phyloP scores from a whole-genome alignment of 2,113 vertebrate genomes.

The Patagioenas fasciata region DNA sequence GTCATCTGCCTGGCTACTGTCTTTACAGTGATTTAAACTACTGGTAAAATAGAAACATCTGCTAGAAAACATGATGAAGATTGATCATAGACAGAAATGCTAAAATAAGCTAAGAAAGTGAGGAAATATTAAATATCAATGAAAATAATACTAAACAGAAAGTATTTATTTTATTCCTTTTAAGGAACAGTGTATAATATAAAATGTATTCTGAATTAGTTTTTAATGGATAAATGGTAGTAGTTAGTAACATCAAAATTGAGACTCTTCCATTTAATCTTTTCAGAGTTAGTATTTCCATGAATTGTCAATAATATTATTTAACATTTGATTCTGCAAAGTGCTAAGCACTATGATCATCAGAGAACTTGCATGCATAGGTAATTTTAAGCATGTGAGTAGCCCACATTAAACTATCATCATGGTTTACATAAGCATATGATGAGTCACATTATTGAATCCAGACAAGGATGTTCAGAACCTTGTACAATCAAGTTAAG shows the following conservation, averaged over 20 bases:
- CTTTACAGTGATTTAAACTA: neutral
- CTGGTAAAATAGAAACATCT: neutral
- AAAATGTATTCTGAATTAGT: neutral
- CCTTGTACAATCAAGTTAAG: constrained; percentile 39
- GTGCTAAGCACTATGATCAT: neutral
- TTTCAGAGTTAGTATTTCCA: neutral
- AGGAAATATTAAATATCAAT: neutral
- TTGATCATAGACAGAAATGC: neutral
- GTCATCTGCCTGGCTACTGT: neutral
- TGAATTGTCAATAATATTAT: neutral
- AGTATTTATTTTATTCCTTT: neutral
- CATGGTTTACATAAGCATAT: neutral
- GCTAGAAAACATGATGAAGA: neutral
- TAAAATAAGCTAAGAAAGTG: neutral
- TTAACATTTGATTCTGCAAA: neutral
- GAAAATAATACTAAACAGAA: neutral
- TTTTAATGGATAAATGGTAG: neutral
- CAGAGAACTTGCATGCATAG: neutral
- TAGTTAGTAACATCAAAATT: neutral
- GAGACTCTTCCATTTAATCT: neutral
- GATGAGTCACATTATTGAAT: constrained; percentile 7
- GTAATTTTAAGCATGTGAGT: neutral
- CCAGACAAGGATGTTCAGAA: neutral
- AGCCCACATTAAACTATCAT: neutral
- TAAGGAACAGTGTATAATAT: neutral